Evolutionary conservation across 2,888 invertebrate genomes (phyloP), one percentile per base, ranked within the genome.

Genomic region (Axea sp.): DNA sequence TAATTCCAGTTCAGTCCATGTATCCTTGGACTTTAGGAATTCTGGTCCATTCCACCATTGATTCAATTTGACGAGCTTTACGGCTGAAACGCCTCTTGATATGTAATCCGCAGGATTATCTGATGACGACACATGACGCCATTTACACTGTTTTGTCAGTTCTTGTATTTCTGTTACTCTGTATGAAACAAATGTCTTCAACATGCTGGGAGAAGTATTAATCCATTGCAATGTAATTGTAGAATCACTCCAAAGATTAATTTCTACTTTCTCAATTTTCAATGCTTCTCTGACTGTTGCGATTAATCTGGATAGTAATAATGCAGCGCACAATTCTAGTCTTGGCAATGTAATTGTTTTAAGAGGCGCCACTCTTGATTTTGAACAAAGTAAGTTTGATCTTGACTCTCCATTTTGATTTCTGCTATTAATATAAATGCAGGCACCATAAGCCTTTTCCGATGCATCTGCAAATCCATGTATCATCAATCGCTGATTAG

Each of bases 101-200:
- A 76, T 71, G 0, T 76, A 43, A 39, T 80, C 79, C 0, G 79
- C 78, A 2, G 77, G 76, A 33, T 80, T 82, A 1, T 74, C 41
- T 1, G 41, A 47, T 1, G 79, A 53, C n/a, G 53, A 4, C 3
- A 53, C 11, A 15, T 53, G 53, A 14, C 15, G 37, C 37, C 37
- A 53, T 1, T 1, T 12, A 15, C 0, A n/a, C 0, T 9, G 6
- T 24, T 8, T 3, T 0, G 37, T 24, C 1, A 37, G 8, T 24
- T 31, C 26, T 26, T 37, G 37, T n/a, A 53, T 37, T 26, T 53
- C 28, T 4, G 26, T 8, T 3, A 53, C 47, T 37, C 53, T 11
- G 5, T 53, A 17, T 0, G 31, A 0, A 1, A 31, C 9, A 33
- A 37, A 41, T 3, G 55, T 39, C 12, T 55, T 33, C 1, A 53